Base-by-base conservation (phyloP, 2,113 vertebrate species). In the Muntiacus reevesi region DNA sequence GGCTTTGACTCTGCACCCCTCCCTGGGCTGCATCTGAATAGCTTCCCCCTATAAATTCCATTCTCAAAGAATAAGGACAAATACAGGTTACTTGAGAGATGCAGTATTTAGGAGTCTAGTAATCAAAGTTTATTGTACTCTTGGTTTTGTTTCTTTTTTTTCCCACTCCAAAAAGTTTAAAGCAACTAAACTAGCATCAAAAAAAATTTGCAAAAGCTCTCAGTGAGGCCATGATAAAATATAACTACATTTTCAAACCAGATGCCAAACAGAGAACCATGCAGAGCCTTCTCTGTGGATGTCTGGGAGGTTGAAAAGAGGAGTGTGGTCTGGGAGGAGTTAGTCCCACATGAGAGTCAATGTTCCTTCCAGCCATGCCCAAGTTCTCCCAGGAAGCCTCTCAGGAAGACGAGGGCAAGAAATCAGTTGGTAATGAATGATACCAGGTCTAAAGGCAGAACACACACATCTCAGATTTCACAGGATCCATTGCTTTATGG, bases 181-280 rank as follows among this genome's bases (percentile, higher is more conserved):
- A 96, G 97, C 79, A 93, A 95, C 89, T 95, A 79, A 97, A 97
- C 88, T 93, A 96, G 91, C 82, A 97, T 94, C 96, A 93, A 96
- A 97, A 97, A 91, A 97, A 88, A 96, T 97, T 89, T 97, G 82
- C 95, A 91, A 97, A 97, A 57, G 88, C 62, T 95, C 82, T 95
- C 89, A 92, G 67, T 23, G 30, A 94, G 91, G 86, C 83, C 87
- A 30, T 30, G 83, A 94, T 91, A 78, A 97, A 97, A 90, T 82
- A 23, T 54, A 96, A 91, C 76, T 64, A 43, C 85, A 93, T 55
- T 74, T 74, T 25, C 89, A 96, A 96, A 93, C 74, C 95, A 97
- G 97, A 98, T 62, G 90, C 90, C 92, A 91, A 83, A 71, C 14
- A 67, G 82, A 93, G 92, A 95, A 60, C 87, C 7, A 57, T 2